Evolutionary conservation across 2,888 invertebrate genomes (phyloP), one percentile per base, ranked within the genome.

Genomic region (Poecilus cupreus): DNA sequence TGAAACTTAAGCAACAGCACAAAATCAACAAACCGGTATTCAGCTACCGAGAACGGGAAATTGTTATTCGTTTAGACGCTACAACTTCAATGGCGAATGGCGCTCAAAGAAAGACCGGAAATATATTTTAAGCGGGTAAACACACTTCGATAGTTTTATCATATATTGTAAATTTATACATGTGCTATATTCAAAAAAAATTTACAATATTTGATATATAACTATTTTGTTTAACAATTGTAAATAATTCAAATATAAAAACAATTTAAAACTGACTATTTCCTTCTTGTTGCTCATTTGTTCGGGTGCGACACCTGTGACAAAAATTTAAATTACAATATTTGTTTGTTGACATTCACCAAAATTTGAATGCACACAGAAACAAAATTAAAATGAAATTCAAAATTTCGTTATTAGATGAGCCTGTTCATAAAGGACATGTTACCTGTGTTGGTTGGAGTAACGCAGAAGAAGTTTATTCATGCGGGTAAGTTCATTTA

Each of bases 401-500:
- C 84, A 96, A 97, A 92, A 93, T 95, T 84, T 93, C 94, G 51
- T 89, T 94, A 82, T 93, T 94, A 84, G 94, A 94, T 86, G 95
- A 94, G 85, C 93, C 94, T 18, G 93, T 94, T 81, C 94, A 96
- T 88, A 90, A 90, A 82, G 95, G 95, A 85, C 92, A 96, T n/a
- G 94, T 97, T 10, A 95, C 96, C 82, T 97, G 97, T 88, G 94
- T 97, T 11, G 96, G 96, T 84, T 99, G 98, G 98, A 96, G 95
- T 88, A 96, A 94, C 85, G 94, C 96, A 26, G 98, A 98, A 88
- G 98, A 98, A 89, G 94, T 98, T 68, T 96, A 95, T 90, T 97
- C 97, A 22, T 95, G 95, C 86, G 95, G 96, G 97, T 96, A 89
- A 89, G 82, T 51, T 13, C 26, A 51, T 32, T 54, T 18, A 20